Base-by-base conservation (phyloP, 2,797 vertebrate species). In the Myiothlypis coronata region DNA sequence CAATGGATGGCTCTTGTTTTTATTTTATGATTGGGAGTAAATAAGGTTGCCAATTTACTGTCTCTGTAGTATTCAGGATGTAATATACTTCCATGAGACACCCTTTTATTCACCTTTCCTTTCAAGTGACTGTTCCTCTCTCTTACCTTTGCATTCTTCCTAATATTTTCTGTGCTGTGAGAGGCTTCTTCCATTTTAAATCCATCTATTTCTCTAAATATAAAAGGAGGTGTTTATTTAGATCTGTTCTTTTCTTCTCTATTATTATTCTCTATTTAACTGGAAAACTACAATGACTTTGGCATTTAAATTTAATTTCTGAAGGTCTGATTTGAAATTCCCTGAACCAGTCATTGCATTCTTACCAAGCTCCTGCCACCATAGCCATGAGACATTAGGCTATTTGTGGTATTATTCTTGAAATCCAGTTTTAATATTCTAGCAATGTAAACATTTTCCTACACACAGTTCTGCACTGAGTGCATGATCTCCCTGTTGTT, bases 11-110 rank as follows among this genome's bases (percentile, higher is more conserved):
- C 39, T 91, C 71, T 87, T 91, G 67, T 85, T 94, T 94, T 87
- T 68, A 87, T 95, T 96, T 96, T 95, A 92, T 87, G 91, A 89
- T 87, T 90, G 52, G 75, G 75, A 93, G 71, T 89, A 95, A 96
- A 92, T 89, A 94, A 82, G 59, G 12, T 55, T 89, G 87, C 81
- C 86, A 84, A 46, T 89, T 95, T 94, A 70, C 81, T 10, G 3
- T 82, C 87, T 78, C 91, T 67, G 23, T 89, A 70, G 67, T 78
- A 41, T 49, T 82, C 32, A 34, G 81, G 47, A 41, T 84, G 70
- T 53, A 82, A 76, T 79, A 82, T 20, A 69, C 52, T 89, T 90
- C 75, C 87, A 60, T 52, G 19, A 84, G 90, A 72, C 47, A 82
- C 34, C 47, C 83, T 91, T 92, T 89, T 59, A 60, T 87, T 90